Evolutionary conservation across 2,888 invertebrate species (phyloP).

Genomic region (Apeira syringaria): DNA sequence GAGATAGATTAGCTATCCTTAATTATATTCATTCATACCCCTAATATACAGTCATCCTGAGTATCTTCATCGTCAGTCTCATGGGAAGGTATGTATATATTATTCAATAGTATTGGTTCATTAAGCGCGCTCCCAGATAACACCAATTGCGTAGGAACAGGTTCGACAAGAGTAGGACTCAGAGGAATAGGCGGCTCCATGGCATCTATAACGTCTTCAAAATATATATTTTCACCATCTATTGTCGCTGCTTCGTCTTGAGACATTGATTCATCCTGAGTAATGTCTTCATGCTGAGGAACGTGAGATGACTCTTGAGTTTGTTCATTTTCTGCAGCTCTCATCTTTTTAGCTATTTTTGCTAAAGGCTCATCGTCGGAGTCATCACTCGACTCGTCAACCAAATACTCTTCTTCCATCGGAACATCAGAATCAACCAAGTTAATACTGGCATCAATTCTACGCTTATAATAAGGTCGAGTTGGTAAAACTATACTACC

Average conservation of each 20-base stretch:
- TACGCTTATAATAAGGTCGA: constrained; percentile 10
- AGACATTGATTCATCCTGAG: background rate
- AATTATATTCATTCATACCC: constrained; percentile 43
- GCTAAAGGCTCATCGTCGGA: constrained; percentile 69
- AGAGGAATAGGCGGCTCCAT: constrained; percentile 7
- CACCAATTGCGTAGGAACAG: constrained; percentile 20
- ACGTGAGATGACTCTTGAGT: background rate
- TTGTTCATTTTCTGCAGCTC: constrained; percentile 5
- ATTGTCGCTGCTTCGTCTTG: too few relatives aligned
- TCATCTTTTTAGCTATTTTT: constrained; percentile 49
- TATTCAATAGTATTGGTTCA: constrained; percentile 10
- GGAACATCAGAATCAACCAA: constrained; percentile 42
- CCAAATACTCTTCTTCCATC: constrained; percentile 38
- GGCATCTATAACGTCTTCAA: constrained; percentile 12
- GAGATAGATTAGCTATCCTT: too few relatives aligned
- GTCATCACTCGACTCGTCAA: constrained; percentile 30
- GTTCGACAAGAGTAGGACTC: background rate
- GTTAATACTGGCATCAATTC: constrained; percentile 36
- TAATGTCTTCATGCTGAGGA: background rate
- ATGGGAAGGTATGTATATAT: background rate
- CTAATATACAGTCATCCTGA: constrained; percentile 46
- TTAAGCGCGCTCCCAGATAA: constrained; percentile 18
- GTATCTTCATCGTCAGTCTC: constrained; percentile 29
- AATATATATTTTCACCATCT: constrained; percentile 4
- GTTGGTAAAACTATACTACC: background rate